phyloP scores from a whole-genome alignment of 2,888 invertebrate genomes.

The Sicus ferrugineus region DNA sequence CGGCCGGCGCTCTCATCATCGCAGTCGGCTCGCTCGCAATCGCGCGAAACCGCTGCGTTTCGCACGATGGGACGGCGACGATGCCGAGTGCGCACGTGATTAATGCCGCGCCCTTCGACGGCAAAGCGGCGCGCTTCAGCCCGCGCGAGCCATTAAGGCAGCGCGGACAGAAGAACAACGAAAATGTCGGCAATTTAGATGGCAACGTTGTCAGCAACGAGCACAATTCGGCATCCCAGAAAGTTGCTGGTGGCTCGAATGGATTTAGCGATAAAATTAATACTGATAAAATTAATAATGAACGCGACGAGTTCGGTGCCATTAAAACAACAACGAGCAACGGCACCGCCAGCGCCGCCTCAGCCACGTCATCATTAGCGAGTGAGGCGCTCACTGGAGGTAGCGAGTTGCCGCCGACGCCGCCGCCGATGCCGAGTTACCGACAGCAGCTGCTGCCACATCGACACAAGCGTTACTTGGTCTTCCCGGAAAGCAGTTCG shows the following conservation, averaged over 20 bases:
- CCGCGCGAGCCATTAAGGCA: conserved; percentile 46
- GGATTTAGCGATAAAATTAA: conserved; percentile 43
- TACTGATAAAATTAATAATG: conserved; percentile 43
- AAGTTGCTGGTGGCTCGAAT: conserved; percentile 28
- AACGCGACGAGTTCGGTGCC: conserved; percentile 39
- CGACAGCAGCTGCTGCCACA: conserved; percentile 48
- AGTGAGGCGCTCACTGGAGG: conserved; percentile 35
- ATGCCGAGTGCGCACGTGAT: not conserved
- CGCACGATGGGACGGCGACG: conserved; percentile 11
- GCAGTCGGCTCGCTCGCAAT: conserved; percentile 25
- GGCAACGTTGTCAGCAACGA: not conserved
- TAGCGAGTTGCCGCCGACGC: conserved; percentile 36
- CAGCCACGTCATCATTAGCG: conserved; percentile 28
- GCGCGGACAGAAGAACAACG: conserved; percentile 42
- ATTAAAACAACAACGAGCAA: conserved; percentile 22
- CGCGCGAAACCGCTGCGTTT: conserved; percentile 10
- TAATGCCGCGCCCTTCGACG: conserved; percentile 30
- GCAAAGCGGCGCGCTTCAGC: conserved; percentile 40
- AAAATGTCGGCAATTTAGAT: not conserved
- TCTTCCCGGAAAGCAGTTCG: conserved; percentile 66
- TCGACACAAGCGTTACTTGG: conserved; percentile 65
- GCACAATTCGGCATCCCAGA: not conserved
- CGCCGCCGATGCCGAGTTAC: not conserved
- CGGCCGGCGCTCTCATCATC: conserved; percentile 3
- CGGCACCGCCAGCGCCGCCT: not conserved